phyloP scores from a whole-genome alignment of 30 jellyfish, hydroid and myxozoan species.

The Aurelia sp. region DNA sequence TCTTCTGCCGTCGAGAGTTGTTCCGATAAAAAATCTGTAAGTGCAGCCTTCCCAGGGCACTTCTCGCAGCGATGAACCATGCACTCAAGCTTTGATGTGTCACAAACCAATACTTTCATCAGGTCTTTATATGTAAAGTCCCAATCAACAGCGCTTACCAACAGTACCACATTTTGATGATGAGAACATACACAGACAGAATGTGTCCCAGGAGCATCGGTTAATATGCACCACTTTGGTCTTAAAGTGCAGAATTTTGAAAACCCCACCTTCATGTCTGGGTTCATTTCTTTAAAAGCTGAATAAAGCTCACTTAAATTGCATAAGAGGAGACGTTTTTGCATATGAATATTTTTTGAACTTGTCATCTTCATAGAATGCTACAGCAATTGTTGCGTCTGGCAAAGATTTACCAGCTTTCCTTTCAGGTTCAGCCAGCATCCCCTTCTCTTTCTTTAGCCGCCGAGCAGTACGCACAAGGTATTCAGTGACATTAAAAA shows the following conservation, averaged over 20 bases:
- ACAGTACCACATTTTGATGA: constrained; percentile 62
- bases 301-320: constrained; percentile 51
- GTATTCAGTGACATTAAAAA: constrained; percentile 39
- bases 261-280: constrained; percentile 54
- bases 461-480: constrained; percentile 44
- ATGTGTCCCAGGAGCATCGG: constrained; percentile 77
- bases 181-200: constrained; percentile 78
- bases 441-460: constrained; percentile 44
- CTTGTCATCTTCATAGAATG: constrained; percentile 52
- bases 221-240: constrained; percentile 78
- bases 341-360: constrained; percentile 46
- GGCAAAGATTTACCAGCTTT: constrained; percentile 6
- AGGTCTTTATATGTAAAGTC: constrained; percentile 56
- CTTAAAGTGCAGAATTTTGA: constrained; percentile 70
- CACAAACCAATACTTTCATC: constrained; percentile 45
- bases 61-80: constrained; percentile 64
- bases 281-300: constrained; percentile 51
- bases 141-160: constrained; percentile 45
- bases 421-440: constrained; percentile 22
- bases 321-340: constrained; percentile 54
- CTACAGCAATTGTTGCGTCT: not conserved
- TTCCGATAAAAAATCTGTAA: constrained; percentile 14
- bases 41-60: constrained; percentile 50
- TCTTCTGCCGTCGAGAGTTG: constrained; percentile 47
- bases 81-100: constrained; percentile 31